phyloP scores from a whole-genome alignment of 2,797 vertebrate species.

The Morus bassanus region DNA sequence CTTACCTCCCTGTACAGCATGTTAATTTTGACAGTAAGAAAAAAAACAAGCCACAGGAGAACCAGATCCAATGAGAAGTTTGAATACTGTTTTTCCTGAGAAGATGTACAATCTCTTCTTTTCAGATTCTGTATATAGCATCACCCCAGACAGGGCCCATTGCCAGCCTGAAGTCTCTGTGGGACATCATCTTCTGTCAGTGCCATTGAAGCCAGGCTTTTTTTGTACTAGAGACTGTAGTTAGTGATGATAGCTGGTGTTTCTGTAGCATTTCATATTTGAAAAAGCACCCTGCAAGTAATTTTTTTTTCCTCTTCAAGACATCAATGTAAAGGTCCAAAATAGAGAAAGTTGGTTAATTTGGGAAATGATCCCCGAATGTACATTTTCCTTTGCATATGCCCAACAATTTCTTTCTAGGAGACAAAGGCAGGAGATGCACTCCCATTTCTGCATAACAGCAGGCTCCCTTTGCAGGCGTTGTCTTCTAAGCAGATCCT shows the following conservation, averaged over 20 bases:
- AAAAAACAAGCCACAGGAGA: neutral
- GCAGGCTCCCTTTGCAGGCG: neutral
- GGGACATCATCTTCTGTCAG: neutral
- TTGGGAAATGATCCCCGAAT: neutral
- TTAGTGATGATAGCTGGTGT: neutral
- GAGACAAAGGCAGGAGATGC: neutral
- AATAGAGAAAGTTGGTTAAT: neutral
- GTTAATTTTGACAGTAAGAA: neutral
- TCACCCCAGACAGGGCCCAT: neutral
- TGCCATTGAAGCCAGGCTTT: neutral
- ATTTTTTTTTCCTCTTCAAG: neutral
- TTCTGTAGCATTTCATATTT: neutral
- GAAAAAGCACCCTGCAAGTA: neutral
- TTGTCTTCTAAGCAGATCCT: neutral
- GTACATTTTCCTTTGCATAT: neutral
- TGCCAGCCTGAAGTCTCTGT: neutral
- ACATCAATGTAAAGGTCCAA: neutral
- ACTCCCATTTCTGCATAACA: neutral
- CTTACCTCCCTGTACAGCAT: neutral
- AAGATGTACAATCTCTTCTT: neutral
- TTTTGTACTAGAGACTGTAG: neutral
- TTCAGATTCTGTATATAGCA: neutral
- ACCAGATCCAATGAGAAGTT: neutral
- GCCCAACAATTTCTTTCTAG: neutral
- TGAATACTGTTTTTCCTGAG: neutral